Conservation (phyloP, 2,113 vertebrate genomes). For the Paradoxurus hermaphroditus region DNA sequence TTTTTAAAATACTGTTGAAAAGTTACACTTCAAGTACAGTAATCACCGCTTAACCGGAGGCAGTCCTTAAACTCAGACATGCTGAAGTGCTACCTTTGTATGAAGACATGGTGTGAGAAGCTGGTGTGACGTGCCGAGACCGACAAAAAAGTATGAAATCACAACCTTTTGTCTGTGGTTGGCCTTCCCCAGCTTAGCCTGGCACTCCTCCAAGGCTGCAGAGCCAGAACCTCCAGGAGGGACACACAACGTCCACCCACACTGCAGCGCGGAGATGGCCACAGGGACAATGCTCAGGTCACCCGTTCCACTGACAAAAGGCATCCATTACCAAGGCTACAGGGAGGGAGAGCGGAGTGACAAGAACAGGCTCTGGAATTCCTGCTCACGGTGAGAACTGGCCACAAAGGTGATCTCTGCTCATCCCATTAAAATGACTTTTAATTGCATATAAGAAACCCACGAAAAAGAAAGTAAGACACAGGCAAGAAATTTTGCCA, state of each 20-base stretch:
- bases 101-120: background rate
- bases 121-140: background rate
- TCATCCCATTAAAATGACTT: background rate
- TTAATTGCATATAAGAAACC: background rate
- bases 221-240: background rate
- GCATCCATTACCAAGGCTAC: background rate
- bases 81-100: no score
- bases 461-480: background rate
- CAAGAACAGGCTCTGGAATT: background rate
- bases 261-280: rapidly evolving
- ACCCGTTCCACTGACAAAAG: background rate
- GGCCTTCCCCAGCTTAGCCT: background rate
- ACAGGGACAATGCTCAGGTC: background rate
- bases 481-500: background rate
- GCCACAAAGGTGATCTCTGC: background rate
- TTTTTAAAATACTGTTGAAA: no score
- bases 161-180: rapidly evolving
- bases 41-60: background rate
- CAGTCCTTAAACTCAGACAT: background rate
- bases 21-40: background rate
- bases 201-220: background rate
- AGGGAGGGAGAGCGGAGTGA: background rate
- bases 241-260: rapidly evolving
- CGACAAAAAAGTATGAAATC: background rate
- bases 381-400: background rate